These are phyloP conservation scores for Hermetia illucens DNA, from an alignment of 1,140 invertebrate genomes.

Conservation along the genomic window DNA sequence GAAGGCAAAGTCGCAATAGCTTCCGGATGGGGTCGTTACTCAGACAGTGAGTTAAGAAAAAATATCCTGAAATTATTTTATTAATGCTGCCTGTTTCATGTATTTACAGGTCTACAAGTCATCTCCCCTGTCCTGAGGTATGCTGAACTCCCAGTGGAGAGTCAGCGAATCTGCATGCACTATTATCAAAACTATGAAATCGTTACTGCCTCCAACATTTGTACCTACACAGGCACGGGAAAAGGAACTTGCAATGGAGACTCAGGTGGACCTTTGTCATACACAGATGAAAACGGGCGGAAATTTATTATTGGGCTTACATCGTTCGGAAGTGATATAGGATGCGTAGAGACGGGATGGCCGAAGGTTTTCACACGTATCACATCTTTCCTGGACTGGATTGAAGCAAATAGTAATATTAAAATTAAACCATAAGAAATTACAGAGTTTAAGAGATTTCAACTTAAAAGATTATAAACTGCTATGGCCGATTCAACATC, in stretches of 20 bases:
- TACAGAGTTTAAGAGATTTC: too few species aligned
- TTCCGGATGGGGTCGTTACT: slow-evolving; percentile 35
- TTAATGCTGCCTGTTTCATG: not conserved
- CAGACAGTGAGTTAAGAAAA: slow-evolving; percentile 29
- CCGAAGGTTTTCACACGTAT: slow-evolving; percentile 40
- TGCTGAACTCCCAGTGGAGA: slow-evolving; percentile 38
- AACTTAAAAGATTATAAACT: too few species aligned
- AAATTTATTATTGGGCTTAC: slow-evolving; percentile 34
- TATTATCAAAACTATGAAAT: slow-evolving; percentile 40
- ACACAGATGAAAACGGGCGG: slow-evolving; percentile 19
- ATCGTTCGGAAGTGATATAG: slow-evolving; percentile 36
- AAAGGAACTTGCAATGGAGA: slow-evolving; percentile 32
- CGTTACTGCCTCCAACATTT: slow-evolving; percentile 33
- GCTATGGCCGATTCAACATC: too few species aligned
- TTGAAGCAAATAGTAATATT: too few species aligned
- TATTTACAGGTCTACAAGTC: not conserved
- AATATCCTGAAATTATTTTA: slow-evolving; percentile 14
- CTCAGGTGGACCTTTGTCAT: slow-evolving; percentile 33
- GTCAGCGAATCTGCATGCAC: slow-evolving; percentile 37
- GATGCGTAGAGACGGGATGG: slow-evolving; percentile 36
- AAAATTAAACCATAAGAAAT: too few species aligned
- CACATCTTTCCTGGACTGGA: slow-evolving; percentile 39
- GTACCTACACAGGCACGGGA: slow-evolving; percentile 29
- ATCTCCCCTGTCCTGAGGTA: slow-evolving; percentile 13
- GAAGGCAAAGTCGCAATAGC: slow-evolving; percentile 27